These are phyloP conservation scores for Hemibagrus guttatus DNA, from an alignment of 2,797 vertebrate genomes.

Conservation along the genomic window DNA sequence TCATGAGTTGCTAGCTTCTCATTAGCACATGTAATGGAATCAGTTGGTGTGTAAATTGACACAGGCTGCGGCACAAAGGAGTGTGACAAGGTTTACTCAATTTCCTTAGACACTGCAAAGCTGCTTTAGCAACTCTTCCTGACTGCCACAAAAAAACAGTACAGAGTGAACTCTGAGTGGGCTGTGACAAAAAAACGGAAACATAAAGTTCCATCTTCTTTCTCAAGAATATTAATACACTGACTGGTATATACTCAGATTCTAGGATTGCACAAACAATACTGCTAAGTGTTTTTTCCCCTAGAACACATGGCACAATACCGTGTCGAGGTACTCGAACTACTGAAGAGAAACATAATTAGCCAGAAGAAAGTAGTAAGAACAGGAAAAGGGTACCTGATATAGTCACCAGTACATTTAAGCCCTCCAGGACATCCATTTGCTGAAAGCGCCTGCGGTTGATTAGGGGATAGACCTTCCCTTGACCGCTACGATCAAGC, in stretches of 20 bases:
- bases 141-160: not conserved
- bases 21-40: conserved; percentile 19
- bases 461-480: conserved; percentile 97
- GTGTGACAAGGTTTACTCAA: conserved; percentile 62
- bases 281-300: not conserved
- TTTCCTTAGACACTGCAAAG: conserved; percentile 57
- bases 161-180: not conserved
- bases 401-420: conserved; percentile 97
- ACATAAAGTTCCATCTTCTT: not conserved
- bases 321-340: not conserved
- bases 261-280: not conserved
- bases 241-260: not conserved
- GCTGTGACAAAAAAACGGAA: not conserved
- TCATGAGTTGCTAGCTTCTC: too few relatives aligned
- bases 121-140: conserved; percentile 40
- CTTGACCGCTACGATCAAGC: conserved; percentile 95
- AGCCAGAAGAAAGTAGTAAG: not conserved
- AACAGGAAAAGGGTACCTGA: conserved; percentile 77
- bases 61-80: not conserved
- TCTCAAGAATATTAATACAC: not conserved
- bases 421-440: conserved; percentile 97
- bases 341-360: not conserved
- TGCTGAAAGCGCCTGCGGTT: conserved; percentile 93
- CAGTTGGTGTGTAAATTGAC: not conserved
- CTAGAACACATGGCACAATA: not conserved